These are phyloP conservation scores for Drosophila anceps DNA, from an alignment of 2,888 invertebrate genomes.

Conservation along the genomic window DNA sequence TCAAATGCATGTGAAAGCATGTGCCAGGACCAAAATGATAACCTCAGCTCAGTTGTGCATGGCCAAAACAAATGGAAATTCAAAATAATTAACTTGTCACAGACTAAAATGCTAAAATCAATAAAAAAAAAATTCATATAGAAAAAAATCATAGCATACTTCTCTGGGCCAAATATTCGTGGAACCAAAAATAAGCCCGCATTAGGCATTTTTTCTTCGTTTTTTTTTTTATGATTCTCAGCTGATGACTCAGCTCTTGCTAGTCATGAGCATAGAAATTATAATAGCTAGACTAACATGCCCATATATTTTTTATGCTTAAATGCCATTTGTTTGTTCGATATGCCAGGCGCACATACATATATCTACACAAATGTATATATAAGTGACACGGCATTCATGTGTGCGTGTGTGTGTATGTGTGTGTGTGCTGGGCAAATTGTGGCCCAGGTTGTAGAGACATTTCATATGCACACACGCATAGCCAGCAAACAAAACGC, in stretches of 20 bases:
- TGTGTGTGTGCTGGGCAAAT: slow-evolving; percentile 52
- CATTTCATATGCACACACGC: slow-evolving; percentile 78
- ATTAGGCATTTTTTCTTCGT: neutral
- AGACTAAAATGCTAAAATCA: slow-evolving; percentile 21
- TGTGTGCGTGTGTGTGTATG: slow-evolving; percentile 7
- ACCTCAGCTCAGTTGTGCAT: slow-evolving; percentile 10
- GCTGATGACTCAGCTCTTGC: slow-evolving; percentile 4
- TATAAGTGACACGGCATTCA: slow-evolving; percentile 3
- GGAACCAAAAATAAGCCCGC: neutral
- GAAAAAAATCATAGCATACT: slow-evolving; percentile 18
- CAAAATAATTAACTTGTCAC: slow-evolving; percentile 45
- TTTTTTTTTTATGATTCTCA: neutral
- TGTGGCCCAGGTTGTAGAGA: slow-evolving; percentile 54
- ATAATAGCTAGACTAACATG: slow-evolving; percentile 51
- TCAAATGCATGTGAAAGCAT: slow-evolving; percentile 43
- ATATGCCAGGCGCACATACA: slow-evolving; percentile 49
- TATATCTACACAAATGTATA: slow-evolving; percentile 12
- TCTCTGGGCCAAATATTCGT: neutral
- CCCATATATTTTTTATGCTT: slow-evolving; percentile 45
- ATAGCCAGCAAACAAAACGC: slow-evolving; percentile 42
- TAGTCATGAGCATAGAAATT: slow-evolving; percentile 50
- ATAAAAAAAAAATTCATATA: slow-evolving; percentile 19
- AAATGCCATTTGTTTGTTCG: slow-evolving; percentile 79
- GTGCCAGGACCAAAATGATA: slow-evolving; percentile 21
- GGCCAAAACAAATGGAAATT: slow-evolving; percentile 40